Base-by-base conservation (phyloP, 2,888 invertebrate species). In the Sarcophaga variegata region DNA sequence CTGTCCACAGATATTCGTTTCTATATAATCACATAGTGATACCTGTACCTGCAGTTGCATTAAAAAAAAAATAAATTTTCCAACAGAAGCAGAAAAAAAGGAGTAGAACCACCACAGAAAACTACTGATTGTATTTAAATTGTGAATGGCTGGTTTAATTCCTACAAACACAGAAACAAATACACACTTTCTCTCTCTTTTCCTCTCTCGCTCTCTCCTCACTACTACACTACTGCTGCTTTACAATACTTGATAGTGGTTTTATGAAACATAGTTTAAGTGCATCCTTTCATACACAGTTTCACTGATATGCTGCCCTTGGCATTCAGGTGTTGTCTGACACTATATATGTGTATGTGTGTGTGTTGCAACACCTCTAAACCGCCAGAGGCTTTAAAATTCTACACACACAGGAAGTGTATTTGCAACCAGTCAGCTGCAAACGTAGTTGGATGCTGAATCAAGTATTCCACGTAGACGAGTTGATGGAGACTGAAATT, bases 281-380 rank as follows among this genome's bases (percentile, higher is more conserved):
- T 37, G 37, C 8, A 37, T 37, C 37, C 17, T 14, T 54, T 14
- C 54, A 54, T 17, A 17, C 17, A 54, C 54, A 17, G 4, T 14
- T 54, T 54, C 4, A 54, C 54, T 54, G 54, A 54, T 54, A 14
- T 54, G 4, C 17, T 64, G 63, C 14, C 76, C 76, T 70, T 81
- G 81, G 76, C 75, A 76, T 81, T 81, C 62, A 81, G 49, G 17
- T 81, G n/a, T 45, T 67, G 17, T 17, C 17, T 54, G 0, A 20
- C 64, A 25, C 27, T 20, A 25, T 45, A 37, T 14, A 4, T 37
- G 2, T 37, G 37, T 37, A 37, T 37, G 1, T 37, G 37, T 37
- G 37, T 37, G 6, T 37, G 37, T 37, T 64, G 12, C 12, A 14
- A 14, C 47, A 47, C 12, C 14, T 66, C 11, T 54, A 49, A 64